Percentiles rank a stretch among this genome's conserved stretches.
These are phyloP conservation scores for Scortum barcoo DNA, from an alignment of 2,113 vertebrate genomes.

Conservation along the genomic window DNA sequence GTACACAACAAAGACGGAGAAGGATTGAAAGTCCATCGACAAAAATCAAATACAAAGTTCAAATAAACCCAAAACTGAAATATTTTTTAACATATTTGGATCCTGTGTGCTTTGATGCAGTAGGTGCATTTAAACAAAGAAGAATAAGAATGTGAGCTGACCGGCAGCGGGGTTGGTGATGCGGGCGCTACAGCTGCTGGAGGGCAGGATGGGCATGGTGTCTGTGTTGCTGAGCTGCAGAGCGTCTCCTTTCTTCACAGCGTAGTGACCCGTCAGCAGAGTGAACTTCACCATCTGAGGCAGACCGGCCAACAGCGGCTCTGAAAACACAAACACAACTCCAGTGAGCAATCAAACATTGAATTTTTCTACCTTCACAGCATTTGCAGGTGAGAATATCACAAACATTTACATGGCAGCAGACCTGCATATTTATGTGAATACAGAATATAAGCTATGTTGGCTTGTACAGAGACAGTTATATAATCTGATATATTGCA, in stretches of 20 bases:
- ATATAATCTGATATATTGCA: too few species aligned
- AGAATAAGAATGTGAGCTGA: slow-evolving; percentile 41
- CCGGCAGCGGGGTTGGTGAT: slow-evolving; percentile 88
- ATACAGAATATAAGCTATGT: background rate
- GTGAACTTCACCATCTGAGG: slow-evolving; percentile 96
- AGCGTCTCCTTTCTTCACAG: slow-evolving; percentile 92
- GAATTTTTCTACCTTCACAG: background rate
- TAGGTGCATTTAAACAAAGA: too few species aligned
- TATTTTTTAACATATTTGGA: too few species aligned
- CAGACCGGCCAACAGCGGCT: slow-evolving; percentile 94
- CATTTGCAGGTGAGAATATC: background rate
- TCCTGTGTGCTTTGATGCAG: background rate
- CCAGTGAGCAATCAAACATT: background rate
- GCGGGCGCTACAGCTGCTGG: slow-evolving; percentile 84
- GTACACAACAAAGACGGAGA: background rate
- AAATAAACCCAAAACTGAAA: background rate
- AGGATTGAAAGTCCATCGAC: background rate
- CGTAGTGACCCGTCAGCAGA: slow-evolving; percentile 93
- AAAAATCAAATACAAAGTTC: background rate
- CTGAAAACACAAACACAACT: slow-evolving; percentile 77
- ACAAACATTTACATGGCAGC: background rate
- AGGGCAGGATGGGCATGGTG: slow-evolving; percentile 91
- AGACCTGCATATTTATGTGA: background rate
- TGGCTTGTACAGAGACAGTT: too few species aligned
- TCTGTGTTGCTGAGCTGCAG: slow-evolving; percentile 94